A percentile compares a stretch with the other conserved stretches of the same genome.
Evolutionary conservation across 2,888 invertebrate genomes (phyloP).

Genomic region (Phaedon cochleariae): DNA sequence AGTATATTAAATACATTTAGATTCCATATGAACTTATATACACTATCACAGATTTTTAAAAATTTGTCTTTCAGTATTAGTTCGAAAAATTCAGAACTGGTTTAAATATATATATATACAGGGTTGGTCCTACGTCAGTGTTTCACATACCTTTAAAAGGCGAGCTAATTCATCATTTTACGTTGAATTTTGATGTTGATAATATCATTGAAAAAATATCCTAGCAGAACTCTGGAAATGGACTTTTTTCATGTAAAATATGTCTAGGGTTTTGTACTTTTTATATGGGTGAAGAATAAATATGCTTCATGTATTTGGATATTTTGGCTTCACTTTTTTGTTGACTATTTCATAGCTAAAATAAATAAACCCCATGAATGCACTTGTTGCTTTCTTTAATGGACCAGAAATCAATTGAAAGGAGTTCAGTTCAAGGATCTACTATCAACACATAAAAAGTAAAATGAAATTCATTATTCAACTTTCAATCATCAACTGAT

Average conservation of each 20-base stretch:
- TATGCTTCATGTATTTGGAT: conserved; percentile 28
- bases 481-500: too few relatives aligned
- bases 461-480: too few relatives aligned
- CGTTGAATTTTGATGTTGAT: conserved; percentile 37
- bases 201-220: conserved; percentile 19
- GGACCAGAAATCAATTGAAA: too few relatives aligned
- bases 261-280: conserved; percentile 44
- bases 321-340: conserved; percentile 20
- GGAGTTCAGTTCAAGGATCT: too few relatives aligned
- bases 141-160: conserved; percentile 26
- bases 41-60: neutral
- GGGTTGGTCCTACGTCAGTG: conserved; percentile 33
- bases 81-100: conserved; percentile 37
- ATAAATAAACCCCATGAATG: conserved; percentile 44
- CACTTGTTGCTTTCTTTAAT: conserved; percentile 24
- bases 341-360: too few relatives aligned
- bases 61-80: too few relatives aligned
- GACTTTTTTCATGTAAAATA: conserved; percentile 25
- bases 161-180: conserved; percentile 22
- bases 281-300: conserved; percentile 39
- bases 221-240: conserved; percentile 11
- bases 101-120: conserved; percentile 29
- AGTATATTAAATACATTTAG: neutral
- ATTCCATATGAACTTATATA: conserved; percentile 1
- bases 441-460: too few relatives aligned